Base-by-base conservation (phyloP, 2,888 invertebrate species). In the Urechis unicinctus region DNA sequence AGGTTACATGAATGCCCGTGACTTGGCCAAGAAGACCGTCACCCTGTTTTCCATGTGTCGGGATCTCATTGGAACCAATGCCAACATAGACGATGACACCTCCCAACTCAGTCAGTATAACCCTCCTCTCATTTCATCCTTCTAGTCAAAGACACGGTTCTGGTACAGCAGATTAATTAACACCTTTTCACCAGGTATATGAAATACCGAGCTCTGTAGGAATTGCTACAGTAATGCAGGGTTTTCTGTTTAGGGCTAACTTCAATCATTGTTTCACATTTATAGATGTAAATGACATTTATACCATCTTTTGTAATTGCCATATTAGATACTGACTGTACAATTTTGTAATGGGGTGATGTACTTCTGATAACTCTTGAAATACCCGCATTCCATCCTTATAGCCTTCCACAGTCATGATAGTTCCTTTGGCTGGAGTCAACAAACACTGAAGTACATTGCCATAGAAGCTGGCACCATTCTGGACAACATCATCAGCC, bases 351-450 rank as follows among this genome's bases (percentile, higher is more conserved):
- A n/a, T n/a, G n/a, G n/a, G n/a, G n/a, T n/a, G n/a, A n/a, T n/a
- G n/a, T n/a, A n/a, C n/a, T n/a, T n/a, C n/a, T n/a, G n/a, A n/a
- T n/a, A n/a, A n/a, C n/a, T n/a, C n/a, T n/a, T n/a, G n/a, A n/a
- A n/a, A n/a, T n/a, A n/a, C n/a, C n/a, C n/a, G n/a, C n/a, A n/a
- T n/a, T n/a, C n/a, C n/a, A n/a, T n/a, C n/a, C n/a, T 36, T 36
- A 9, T 17, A 36, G 36, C 9, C 9, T 13, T 36, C 9, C 9
- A 36, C 17, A 36, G 47, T 25, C 66, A 64, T 50, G 67, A 67
- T 28, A 66, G 70, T 41, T 61, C 66, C 52, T 64, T 68, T 59
- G 73, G 74, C 21, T 72, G 72, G 74, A 73, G 73, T 59, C 56
- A 68, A 51, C 69, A 71, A 55, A 67, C 72, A 5, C 58, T 74